Percentiles rank a stretch among this genome's conserved stretches.
Evolutionary conservation across 2,888 invertebrate genomes (phyloP).

Genomic region (Frankliniella intonsa): DNA sequence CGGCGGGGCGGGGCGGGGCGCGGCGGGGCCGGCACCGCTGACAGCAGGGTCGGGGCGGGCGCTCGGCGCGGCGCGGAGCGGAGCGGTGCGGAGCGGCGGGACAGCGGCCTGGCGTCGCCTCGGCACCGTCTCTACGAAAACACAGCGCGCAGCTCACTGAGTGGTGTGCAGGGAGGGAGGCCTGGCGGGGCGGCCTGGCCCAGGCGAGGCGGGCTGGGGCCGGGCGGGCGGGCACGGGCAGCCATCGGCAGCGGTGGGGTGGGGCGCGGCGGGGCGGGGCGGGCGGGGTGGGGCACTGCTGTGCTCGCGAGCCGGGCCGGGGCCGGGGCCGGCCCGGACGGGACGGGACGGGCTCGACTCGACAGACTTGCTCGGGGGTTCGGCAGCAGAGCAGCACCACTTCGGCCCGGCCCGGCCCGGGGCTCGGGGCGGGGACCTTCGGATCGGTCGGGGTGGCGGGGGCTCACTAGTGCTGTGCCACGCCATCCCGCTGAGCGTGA

Average conservation of each 20-base stretch:
- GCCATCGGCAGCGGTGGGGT: constrained; percentile 35
- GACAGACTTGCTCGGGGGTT: constrained; percentile 50
- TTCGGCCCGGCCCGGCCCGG: constrained; percentile 41
- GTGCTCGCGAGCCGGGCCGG: constrained; percentile 50
- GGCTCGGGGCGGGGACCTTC: constrained; percentile 30
- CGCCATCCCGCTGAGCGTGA: not conserved
- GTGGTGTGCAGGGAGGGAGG: not conserved
- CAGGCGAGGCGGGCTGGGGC: constrained; percentile 49
- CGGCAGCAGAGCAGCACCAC: constrained; percentile 51
- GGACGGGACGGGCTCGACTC: constrained; percentile 51
- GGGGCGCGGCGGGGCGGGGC: constrained; percentile 34
- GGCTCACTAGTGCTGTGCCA: not conserved
- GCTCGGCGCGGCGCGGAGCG: not conserved
- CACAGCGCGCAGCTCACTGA: constrained; percentile 11
- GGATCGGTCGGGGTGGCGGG: constrained; percentile 27
- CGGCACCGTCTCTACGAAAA: constrained; percentile 38
- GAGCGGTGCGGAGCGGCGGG: not conserved
- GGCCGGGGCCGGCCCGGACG: constrained; percentile 51
- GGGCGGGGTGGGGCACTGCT: constrained; percentile 47
- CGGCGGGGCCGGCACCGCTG: not conserved
- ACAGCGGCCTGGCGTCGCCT: constrained; percentile 41
- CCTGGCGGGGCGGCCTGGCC: constrained; percentile 41
- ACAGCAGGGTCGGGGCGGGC: not conserved
- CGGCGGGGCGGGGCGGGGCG: not conserved
- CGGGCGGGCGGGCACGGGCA: constrained; percentile 44